Conservation (phyloP, 2,888 invertebrate species). For the Pollenia amentaria region DNA sequence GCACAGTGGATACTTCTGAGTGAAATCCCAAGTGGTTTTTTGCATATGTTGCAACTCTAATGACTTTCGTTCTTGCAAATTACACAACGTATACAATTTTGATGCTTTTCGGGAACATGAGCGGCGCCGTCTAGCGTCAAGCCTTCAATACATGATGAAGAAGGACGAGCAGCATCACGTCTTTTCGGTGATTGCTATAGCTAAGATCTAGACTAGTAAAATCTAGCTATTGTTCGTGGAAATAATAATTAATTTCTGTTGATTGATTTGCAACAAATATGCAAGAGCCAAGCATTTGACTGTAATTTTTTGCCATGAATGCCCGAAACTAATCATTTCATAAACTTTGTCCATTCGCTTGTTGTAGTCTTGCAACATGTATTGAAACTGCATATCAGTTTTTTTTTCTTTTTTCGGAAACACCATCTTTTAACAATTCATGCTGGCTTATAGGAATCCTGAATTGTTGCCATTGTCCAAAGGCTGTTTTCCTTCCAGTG, state of each 20-base stretch:
- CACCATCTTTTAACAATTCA: background rate
- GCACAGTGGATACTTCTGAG: no score
- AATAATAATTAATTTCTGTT: no score
- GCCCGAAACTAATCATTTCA: no score
- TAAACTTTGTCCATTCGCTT: background rate
- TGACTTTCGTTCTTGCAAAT: background rate
- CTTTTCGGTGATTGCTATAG: background rate
- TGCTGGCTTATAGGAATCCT: background rate
- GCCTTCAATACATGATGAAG: background rate
- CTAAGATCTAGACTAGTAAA: no score
- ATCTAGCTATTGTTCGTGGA: no score
- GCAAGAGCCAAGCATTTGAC: no score
- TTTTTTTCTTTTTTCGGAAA: background rate
- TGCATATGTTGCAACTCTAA: background rate
- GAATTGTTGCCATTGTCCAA: background rate
- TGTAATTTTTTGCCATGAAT: background rate
- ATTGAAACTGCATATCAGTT: background rate
- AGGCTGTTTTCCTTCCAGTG: background rate
- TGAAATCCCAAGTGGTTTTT: background rate
- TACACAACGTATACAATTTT: background rate
- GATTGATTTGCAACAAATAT: no score
- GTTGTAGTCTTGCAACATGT: background rate
- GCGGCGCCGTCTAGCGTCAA: background rate
- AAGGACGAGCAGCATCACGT: slow-evolving; percentile 1
- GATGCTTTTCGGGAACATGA: slow-evolving; percentile 15